phyloP scores from a whole-genome alignment of 1,140 invertebrate genomes.

The Anoplophora glabripennis region DNA sequence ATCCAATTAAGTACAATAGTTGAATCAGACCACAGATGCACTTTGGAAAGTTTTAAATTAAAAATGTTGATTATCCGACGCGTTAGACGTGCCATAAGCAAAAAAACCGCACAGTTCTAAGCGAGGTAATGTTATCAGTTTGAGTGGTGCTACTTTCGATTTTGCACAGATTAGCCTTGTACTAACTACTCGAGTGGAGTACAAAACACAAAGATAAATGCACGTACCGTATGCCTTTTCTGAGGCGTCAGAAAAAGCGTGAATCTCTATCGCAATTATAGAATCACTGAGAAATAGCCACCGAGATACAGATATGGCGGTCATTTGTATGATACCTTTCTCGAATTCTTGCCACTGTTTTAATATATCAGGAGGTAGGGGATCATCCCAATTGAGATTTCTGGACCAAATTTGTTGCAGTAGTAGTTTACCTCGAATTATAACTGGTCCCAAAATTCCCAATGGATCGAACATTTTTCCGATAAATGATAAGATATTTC shows the following conservation, averaged over 20 bases:
- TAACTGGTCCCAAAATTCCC: conserved; percentile 4
- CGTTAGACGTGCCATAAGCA: too few species aligned
- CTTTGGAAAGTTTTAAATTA: too few species aligned
- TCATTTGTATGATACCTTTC: background rate
- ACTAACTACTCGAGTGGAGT: background rate
- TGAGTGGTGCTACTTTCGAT: conserved; percentile 41
- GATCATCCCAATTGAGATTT: conserved; percentile 11
- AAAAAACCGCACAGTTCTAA: too few species aligned
- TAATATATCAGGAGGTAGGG: background rate
- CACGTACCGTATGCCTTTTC: conserved; percentile 8
- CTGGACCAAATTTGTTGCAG: conserved; percentile 16
- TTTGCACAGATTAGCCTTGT: conserved; percentile 21
- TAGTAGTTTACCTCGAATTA: conserved; percentile 13
- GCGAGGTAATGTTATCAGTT: conserved; percentile 37
- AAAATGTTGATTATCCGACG: too few species aligned
- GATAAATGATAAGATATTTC: too few species aligned
- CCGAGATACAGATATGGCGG: conserved; percentile 8
- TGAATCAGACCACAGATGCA: too few species aligned
- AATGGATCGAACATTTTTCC: conserved; percentile 3
- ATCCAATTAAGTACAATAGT: too few species aligned
- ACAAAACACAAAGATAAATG: conserved; percentile 1
- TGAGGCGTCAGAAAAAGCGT: too few species aligned
- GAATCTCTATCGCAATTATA: conserved; percentile 4
- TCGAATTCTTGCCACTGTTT: conserved; percentile 5
- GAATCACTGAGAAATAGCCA: background rate